Conservation (phyloP, 2,113 vertebrate genomes). For the Himantopus leucocephalus region DNA sequence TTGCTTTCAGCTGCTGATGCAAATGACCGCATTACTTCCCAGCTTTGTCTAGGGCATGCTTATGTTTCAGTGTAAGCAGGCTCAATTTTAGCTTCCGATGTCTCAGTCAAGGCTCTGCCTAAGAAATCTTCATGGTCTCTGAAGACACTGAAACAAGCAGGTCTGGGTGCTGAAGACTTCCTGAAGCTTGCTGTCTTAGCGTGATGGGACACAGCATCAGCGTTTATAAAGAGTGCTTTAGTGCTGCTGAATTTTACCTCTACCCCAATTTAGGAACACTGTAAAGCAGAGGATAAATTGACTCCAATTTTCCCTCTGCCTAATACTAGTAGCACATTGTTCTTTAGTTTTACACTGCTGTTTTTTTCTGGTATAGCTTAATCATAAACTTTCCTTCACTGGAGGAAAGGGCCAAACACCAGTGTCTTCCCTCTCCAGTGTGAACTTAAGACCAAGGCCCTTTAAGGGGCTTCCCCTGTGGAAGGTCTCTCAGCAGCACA, state of each 20-base stretch:
- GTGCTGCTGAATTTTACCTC: neutral
- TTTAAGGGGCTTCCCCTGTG: neutral
- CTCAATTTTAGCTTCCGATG: neutral
- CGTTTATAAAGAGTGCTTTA: neutral
- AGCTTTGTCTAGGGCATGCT: neutral
- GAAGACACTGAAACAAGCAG: neutral
- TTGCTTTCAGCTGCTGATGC: neutral
- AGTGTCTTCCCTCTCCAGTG: neutral
- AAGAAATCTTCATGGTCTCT: neutral
- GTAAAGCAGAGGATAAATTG: neutral
- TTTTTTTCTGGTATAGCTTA: neutral
- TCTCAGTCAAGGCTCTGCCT: neutral
- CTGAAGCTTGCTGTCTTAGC: neutral
- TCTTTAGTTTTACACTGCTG: neutral
- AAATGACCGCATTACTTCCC: neutral
- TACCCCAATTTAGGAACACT: neutral
- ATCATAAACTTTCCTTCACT: neutral
- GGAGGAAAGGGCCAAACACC: neutral
- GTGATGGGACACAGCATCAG: neutral
- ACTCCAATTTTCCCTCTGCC: neutral
- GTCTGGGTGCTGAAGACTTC: neutral
- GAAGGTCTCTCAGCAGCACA: neutral
- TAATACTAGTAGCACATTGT: neutral
- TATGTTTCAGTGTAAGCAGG: neutral
- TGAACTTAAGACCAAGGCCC: neutral